Conservation (phyloP, 2,888 invertebrate genomes). For the Tetragonisca angustula region DNA sequence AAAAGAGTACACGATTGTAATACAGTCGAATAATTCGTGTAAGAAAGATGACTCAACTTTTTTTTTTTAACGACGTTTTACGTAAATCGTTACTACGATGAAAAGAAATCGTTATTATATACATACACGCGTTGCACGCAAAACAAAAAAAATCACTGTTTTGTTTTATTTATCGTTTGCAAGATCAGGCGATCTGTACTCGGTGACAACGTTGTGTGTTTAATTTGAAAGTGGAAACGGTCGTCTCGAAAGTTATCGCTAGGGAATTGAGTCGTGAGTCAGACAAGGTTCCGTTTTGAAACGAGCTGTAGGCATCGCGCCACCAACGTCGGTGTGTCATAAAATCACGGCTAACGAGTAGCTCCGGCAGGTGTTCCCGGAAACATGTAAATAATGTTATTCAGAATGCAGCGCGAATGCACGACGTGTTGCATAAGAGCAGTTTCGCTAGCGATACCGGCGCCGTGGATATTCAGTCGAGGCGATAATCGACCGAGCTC, state of each 20-base stretch:
- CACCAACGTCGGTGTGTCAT: slow-evolving; percentile 3
- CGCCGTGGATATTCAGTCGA: slow-evolving; percentile 29
- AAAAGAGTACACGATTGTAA: background rate
- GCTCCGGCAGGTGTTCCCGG: slow-evolving; percentile 69
- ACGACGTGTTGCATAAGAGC: slow-evolving; percentile 61
- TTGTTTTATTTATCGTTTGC: too few species aligned
- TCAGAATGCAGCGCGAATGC: slow-evolving; percentile 51
- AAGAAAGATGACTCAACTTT: background rate
- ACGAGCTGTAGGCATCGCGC: background rate
- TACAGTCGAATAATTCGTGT: background rate
- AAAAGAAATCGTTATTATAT: background rate
- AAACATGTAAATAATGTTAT: slow-evolving; percentile 69
- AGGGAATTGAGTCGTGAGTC: too few species aligned
- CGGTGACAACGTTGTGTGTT: too few species aligned
- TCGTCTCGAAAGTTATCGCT: too few species aligned
- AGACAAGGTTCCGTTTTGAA: background rate
- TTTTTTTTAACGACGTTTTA: background rate
- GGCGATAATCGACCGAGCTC: slow-evolving; percentile 61
- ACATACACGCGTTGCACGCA: background rate
- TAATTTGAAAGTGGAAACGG: too few species aligned
- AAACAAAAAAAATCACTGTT: background rate
- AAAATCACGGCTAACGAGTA: slow-evolving; percentile 54
- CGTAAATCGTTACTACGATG: background rate
- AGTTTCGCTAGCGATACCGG: slow-evolving; percentile 34
- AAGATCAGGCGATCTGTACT: too few species aligned